Evolutionary conservation across 64 coral and sea anemone genomes (phyloP).

Genomic region (Hydrozoanthus tunicans): DNA sequence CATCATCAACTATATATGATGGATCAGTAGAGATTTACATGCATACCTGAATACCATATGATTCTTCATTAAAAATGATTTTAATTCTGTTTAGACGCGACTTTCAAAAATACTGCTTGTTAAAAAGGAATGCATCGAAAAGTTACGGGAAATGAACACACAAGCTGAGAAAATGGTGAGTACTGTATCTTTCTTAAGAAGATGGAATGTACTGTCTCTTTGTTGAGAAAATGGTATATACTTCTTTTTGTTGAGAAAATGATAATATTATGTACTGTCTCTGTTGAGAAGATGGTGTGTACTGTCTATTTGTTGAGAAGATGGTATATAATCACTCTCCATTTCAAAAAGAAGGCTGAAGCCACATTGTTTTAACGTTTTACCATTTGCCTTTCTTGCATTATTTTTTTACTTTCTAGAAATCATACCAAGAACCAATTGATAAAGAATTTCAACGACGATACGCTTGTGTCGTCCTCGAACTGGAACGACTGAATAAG

Average conservation of each 20-base stretch:
- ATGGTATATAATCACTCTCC: too few relatives aligned
- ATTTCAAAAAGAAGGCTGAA: not conserved
- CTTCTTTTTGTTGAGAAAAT: constrained; percentile 61
- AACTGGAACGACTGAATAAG: constrained; percentile 88
- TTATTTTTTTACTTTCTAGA: constrained; percentile 10
- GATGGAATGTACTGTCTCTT: too few relatives aligned
- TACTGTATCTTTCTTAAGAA: not conserved
- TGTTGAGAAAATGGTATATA: too few relatives aligned
- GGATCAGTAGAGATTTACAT: not conserved
- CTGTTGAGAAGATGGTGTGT: not conserved
- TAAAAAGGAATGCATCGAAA: constrained; percentile 97
- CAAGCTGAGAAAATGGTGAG: constrained; percentile 95
- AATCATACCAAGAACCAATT: constrained; percentile 97
- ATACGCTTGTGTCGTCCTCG: constrained; percentile 90
- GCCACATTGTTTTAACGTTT: too few relatives aligned
- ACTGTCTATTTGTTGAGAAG: too few relatives aligned
- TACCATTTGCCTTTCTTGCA: not conserved
- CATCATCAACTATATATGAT: not conserved
- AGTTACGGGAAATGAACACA: constrained; percentile 91
- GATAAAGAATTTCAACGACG: constrained; percentile 97
- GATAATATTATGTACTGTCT: constrained; percentile 30
- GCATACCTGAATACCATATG: too few relatives aligned
- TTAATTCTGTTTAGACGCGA: constrained; percentile 70
- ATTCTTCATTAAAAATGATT: not conserved
- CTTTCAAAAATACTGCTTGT: constrained; percentile 92